Base-by-base conservation (phyloP, 2,888 invertebrate species). In the Cynaeus angustus region DNA sequence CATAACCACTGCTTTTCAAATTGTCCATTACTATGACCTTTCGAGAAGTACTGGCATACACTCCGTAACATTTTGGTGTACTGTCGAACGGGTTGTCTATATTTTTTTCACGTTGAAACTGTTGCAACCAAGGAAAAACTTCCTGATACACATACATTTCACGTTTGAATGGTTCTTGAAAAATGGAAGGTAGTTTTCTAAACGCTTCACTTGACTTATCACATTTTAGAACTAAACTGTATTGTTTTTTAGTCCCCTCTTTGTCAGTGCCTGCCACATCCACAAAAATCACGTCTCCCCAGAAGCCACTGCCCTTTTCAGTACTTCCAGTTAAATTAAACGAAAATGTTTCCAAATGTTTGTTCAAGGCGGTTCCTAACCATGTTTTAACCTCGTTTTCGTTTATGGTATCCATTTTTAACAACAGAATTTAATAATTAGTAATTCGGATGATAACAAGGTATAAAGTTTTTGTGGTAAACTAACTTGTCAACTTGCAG, bases 11-110 rank as follows among this genome's bases (percentile, higher is more conserved):
- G n/a, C 61, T 45, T n/a, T 74, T 78, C 45, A 78, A 58, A 58
- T 80, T 74, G 53, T 76, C 75, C 59, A 79, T 65, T 21, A 79
- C 69, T 7, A 80, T 46, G 1, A 72, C 53, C 68, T 77, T 78
- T 7, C 70, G 56, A 1, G 52, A 52, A 3, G 73, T 66, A 14
- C 56, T 12, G 1, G 13, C 26, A 1, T 41, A 5, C 1, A 37
- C 37, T 3, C 59, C 67, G 37, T 56, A 67, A 53, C 43, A 59
- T 12, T 45, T 68, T 0, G 55, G 33, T 5, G 61, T 16, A 30
- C 28, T 68, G 10, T 68, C 26, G 10, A 68, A 68, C 0, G 33
- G n/a, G 3, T 53, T 26, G 14, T 12, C 12, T 7, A 62, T 9
- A 0, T 33, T 30, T 33, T 26, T 41, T n/a, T 33, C 21, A 1